Evolutionary conservation across 2,113 vertebrate species (phyloP), one percentile per base, ranked within the genome.

Genomic region (Ameiurus melas): DNA sequence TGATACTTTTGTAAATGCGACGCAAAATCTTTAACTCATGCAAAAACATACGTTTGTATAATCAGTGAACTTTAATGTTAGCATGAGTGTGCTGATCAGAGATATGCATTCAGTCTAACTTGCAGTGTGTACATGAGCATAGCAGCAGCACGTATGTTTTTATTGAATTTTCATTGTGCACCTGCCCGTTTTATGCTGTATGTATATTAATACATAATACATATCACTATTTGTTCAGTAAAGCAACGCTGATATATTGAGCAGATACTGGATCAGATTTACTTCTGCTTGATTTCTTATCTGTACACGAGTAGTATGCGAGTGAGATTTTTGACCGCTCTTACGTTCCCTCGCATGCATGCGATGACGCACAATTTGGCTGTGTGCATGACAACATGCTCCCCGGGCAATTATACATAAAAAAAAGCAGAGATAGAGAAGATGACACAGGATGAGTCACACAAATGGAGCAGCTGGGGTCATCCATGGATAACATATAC

Each of bases 401-500:
- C 87, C 58, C 71, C 16, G 20, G 71, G 71, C n/a, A 78, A 78
- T 88, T 64, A 60, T 47, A 88, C 4, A 43, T 43, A 43, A 43
- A 43, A 47, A 47, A 88, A 57, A 33, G 64, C 39, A 77, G 27
- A 85, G 43, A 88, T 84, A 51, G 22, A 64, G n/a, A 83, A 57
- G 66, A 78, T 79, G 77, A 75, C 86, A 73, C 53, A 25, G 60
- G 70, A 84, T 83, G 60, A 77, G 58, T 78, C 68, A 47, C 17
- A 86, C 10, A 75, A 57, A 79, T 2, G 30, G 57, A 82, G 47
- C 86, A 85, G 83, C 89, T 88, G 89, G 77, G 84, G 64, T 79
- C 75, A 86, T 83, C 78, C 78, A 86, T 85, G 88, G 77, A 64
- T 86, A 55, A 53, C 53, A 39, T 75, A 39, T 86, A 73, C 60